Conservation (phyloP, 2,888 invertebrate species). For the Prionchulus punctatus region DNA sequence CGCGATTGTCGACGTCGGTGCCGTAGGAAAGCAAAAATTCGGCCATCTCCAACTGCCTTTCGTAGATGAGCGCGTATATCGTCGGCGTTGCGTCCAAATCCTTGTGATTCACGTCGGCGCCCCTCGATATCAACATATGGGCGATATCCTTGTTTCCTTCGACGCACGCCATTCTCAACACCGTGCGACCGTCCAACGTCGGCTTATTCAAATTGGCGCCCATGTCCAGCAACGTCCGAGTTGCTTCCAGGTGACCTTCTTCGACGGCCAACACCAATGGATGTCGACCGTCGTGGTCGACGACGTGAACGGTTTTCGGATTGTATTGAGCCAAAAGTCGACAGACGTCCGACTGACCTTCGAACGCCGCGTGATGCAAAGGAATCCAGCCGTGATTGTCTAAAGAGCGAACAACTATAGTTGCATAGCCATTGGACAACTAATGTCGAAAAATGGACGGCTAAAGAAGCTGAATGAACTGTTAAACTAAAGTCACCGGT, state of each 20-base stretch:
- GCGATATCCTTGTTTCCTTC: conserved; percentile 62
- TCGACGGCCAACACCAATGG: conserved; percentile 73
- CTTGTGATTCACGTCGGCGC: conserved; percentile 67
- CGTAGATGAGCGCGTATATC: conserved; percentile 71
- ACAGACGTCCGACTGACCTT: conserved; percentile 66
- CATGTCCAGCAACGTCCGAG: conserved; percentile 53
- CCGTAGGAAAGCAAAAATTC: conserved; percentile 45
- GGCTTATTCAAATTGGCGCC: conserved; percentile 47
- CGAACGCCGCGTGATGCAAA: conserved; percentile 83
- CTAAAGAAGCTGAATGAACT: no score
- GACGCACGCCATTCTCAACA: conserved; percentile 51
- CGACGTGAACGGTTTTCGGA: not conserved
- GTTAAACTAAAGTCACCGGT: no score
- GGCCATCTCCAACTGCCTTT: conserved; percentile 43
- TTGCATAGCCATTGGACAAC: not conserved
- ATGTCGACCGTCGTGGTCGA: conserved; percentile 33
- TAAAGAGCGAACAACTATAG: not conserved
- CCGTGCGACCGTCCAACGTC: conserved; percentile 66
- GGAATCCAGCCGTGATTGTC: conserved; percentile 66
- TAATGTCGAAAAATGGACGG: no score
- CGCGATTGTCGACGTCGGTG: conserved; percentile 39
- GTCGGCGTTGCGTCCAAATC: conserved; percentile 84
- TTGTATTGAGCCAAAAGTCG: conserved; percentile 1
- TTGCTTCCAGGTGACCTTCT: conserved; percentile 58
- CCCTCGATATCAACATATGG: conserved; percentile 50